Conservation (phyloP, 2,797 vertebrate species). For the Sylvia borin region DNA sequence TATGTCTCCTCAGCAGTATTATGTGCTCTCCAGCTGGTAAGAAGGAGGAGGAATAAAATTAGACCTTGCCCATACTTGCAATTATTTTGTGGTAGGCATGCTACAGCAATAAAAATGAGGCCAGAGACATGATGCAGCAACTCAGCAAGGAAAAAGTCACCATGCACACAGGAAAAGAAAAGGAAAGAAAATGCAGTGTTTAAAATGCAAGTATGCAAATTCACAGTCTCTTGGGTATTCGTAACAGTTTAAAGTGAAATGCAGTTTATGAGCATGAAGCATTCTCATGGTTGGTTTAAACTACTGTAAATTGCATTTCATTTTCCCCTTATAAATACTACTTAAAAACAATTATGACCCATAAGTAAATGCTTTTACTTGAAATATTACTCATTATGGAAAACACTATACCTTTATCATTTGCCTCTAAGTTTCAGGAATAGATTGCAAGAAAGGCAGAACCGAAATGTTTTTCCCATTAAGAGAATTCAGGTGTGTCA, state of each 20-base stretch:
- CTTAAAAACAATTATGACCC: conserved; percentile 49
- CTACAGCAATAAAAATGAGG: not conserved
- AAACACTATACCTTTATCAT: not conserved
- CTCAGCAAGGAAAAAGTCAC: not conserved
- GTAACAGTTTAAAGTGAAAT: conserved; percentile 27
- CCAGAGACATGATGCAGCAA: not conserved
- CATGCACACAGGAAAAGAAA: not conserved
- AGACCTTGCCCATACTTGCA: not conserved
- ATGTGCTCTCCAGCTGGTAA: not conserved
- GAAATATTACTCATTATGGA: not conserved
- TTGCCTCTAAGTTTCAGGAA: not conserved
- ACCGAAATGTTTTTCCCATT: not conserved
- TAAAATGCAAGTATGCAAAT: conserved; percentile 30
- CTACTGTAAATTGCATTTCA: conserved; percentile 2
- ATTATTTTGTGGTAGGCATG: not conserved
- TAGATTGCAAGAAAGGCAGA: not conserved
- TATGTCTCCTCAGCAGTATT: not conserved
- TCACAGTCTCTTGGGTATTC: not conserved
- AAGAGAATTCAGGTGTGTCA: not conserved
- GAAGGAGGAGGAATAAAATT: not conserved
- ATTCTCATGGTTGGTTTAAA: conserved; percentile 28
- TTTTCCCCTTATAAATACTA: conserved; percentile 12
- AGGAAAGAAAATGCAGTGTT: not conserved
- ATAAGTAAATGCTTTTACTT: conserved; percentile 35
- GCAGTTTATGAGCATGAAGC: conserved; percentile 7